phyloP scores from a whole-genome alignment of 2,797 vertebrate species.

The Momotus momota region DNA sequence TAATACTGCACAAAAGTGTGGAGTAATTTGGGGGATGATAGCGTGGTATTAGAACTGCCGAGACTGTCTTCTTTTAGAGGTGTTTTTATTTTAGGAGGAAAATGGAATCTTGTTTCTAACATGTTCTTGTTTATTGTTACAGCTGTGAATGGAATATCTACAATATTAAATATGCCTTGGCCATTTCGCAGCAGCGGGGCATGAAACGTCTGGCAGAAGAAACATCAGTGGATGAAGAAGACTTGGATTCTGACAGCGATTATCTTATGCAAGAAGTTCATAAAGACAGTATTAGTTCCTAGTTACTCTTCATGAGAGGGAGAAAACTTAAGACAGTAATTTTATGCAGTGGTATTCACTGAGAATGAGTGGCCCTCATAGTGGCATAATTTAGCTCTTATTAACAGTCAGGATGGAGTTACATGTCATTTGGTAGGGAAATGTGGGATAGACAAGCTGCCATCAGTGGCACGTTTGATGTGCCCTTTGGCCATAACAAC shows the following conservation, averaged over 20 bases:
- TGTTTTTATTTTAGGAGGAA: background rate
- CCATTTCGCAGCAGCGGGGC: conserved; percentile 89
- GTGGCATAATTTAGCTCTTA: conserved; percentile 28
- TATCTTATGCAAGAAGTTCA: conserved; percentile 66
- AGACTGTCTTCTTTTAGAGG: background rate
- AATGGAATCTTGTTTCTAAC: background rate
- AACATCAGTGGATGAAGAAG: conserved; percentile 59
- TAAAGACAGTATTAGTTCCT: background rate
- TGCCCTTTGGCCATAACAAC: background rate
- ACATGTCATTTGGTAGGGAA: background rate
- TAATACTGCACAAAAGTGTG: background rate
- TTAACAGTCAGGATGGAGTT: background rate
- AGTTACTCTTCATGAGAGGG: background rate
- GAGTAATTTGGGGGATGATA: background rate
- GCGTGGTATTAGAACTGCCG: rapidly evolving
- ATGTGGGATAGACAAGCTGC: background rate
- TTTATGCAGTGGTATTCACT: conserved; percentile 69
- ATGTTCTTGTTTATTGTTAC: background rate
- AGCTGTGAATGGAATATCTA: conserved; percentile 97
- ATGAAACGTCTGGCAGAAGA: conserved; percentile 83
- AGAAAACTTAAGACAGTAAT: background rate
- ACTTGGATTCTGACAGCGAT: conserved; percentile 63
- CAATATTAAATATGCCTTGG: conserved; percentile 87
- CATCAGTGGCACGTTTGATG: background rate
- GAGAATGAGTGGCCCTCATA: conserved; percentile 68